These are phyloP conservation scores for Thymelicus lineola DNA, from an alignment of 2,888 invertebrate species.

Conservation along the genomic window DNA sequence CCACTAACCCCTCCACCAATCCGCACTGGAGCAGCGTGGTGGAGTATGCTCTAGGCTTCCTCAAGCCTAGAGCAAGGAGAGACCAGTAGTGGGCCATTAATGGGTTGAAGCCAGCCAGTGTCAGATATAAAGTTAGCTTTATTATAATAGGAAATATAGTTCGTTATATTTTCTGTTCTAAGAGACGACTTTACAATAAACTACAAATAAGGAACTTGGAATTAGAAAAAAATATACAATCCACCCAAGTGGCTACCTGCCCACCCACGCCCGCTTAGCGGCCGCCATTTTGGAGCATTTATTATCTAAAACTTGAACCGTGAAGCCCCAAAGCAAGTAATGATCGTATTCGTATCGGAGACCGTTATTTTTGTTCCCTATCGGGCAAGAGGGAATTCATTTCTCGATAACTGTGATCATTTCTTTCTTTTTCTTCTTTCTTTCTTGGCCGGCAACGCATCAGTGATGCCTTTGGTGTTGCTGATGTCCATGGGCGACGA, in stretches of 20 bases:
- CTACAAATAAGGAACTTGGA: background rate
- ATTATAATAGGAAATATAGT: too few species aligned
- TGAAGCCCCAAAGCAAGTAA: slow-evolving; percentile 16
- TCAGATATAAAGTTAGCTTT: too few species aligned
- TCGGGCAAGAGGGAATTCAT: slow-evolving; percentile 9
- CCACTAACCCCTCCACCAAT: too few species aligned
- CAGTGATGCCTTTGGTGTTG: too few species aligned
- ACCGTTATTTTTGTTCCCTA: slow-evolving; percentile 30
- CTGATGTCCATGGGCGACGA: too few species aligned
- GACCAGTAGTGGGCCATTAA: too few species aligned
- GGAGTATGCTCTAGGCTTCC: too few species aligned
- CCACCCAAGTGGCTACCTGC: slow-evolving; percentile 4
- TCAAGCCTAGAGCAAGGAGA: too few species aligned
- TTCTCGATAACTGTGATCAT: background rate
- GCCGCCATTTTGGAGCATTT: slow-evolving; percentile 20
- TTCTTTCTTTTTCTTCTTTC: too few species aligned
- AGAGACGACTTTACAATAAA: background rate
- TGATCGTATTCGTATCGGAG: background rate
- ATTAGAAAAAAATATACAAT: slow-evolving; percentile 7
- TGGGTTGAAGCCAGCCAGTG: too few species aligned
- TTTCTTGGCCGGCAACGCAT: too few species aligned
- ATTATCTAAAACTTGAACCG: slow-evolving; percentile 32
- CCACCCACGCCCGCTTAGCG: background rate
- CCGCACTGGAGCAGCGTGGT: too few species aligned
- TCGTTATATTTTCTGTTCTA: background rate